Conservation (phyloP, 2,888 invertebrate genomes). For the Adelognathus sp. region DNA sequence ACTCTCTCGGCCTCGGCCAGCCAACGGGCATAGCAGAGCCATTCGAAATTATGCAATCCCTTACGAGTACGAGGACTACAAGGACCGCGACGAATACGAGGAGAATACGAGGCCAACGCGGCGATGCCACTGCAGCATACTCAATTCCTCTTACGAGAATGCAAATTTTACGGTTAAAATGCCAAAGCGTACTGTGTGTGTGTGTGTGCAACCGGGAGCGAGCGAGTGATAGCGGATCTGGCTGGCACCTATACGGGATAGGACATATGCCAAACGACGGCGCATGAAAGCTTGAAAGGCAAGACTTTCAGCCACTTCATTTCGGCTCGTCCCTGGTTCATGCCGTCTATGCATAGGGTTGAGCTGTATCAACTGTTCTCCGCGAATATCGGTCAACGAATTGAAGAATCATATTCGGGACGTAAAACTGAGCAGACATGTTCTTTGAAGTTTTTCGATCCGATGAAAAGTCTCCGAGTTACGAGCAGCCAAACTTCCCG, state of each 20-base stretch:
- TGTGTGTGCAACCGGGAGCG: slow-evolving; percentile 14
- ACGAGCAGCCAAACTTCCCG: not conserved
- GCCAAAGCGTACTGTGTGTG: slow-evolving; percentile 38
- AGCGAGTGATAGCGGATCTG: slow-evolving; percentile 16
- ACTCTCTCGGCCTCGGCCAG: slow-evolving; percentile 14
- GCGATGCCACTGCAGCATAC: slow-evolving; percentile 46
- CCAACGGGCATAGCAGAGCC: slow-evolving; percentile 43
- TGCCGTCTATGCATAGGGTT: not conserved
- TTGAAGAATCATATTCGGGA: not conserved
- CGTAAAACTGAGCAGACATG: not conserved
- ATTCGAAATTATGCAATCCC: slow-evolving; percentile 58
- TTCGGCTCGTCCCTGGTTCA: not conserved
- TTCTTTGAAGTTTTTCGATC: not conserved
- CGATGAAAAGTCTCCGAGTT: not conserved
- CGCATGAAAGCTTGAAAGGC: not conserved
- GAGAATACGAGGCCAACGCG: slow-evolving; percentile 36
- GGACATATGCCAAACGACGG: not conserved
- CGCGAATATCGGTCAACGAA: too few species aligned
- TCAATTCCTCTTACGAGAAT: slow-evolving; percentile 47
- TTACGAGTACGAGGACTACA: slow-evolving; percentile 43
- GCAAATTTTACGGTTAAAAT: slow-evolving; percentile 57
- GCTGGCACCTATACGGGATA: not conserved
- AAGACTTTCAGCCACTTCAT: not conserved
- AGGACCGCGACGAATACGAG: slow-evolving; percentile 40
- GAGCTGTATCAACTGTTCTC: too few species aligned